A percentile compares a stretch with the other conserved stretches of the same genome.
Conservation (phyloP, 2,113 vertebrate species). For the Centropus bengalensis region DNA sequence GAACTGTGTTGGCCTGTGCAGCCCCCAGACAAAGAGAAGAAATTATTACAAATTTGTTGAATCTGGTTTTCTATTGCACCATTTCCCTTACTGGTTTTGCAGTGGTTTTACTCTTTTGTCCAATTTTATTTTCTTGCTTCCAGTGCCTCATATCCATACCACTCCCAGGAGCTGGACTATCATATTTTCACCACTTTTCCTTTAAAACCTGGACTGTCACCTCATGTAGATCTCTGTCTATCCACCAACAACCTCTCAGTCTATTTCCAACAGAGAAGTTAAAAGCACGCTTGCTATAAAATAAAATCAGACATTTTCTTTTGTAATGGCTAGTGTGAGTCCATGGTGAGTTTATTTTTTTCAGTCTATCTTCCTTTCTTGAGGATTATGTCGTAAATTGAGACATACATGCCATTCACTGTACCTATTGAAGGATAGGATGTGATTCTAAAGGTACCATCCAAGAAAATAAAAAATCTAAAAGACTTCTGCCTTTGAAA, state of each 20-base stretch:
- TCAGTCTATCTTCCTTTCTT: background rate
- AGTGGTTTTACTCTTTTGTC: background rate
- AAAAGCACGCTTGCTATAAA: background rate
- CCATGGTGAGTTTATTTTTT: background rate
- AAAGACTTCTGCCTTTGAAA: background rate
- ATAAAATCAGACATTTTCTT: background rate
- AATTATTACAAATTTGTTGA: fast-evolving
- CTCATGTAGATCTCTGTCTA: fast-evolving
- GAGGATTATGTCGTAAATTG: background rate
- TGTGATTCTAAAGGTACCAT: background rate
- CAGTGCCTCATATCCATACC: background rate
- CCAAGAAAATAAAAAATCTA: background rate
- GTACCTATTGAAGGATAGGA: background rate
- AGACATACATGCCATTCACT: background rate
- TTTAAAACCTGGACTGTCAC: background rate
- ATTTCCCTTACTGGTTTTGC: background rate
- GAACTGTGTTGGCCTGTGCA: background rate
- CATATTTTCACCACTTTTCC: background rate
- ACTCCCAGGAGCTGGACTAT: background rate
- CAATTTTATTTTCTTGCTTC: background rate
- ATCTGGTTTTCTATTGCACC: fast-evolving
- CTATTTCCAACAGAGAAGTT: background rate
- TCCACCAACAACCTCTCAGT: background rate
- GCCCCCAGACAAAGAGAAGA: background rate
- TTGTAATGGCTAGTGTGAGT: background rate